Evolutionary conservation across 2,797 vertebrate genomes (phyloP), one percentile per base, ranked within the genome.

Genomic region (Acanthornis magna): DNA sequence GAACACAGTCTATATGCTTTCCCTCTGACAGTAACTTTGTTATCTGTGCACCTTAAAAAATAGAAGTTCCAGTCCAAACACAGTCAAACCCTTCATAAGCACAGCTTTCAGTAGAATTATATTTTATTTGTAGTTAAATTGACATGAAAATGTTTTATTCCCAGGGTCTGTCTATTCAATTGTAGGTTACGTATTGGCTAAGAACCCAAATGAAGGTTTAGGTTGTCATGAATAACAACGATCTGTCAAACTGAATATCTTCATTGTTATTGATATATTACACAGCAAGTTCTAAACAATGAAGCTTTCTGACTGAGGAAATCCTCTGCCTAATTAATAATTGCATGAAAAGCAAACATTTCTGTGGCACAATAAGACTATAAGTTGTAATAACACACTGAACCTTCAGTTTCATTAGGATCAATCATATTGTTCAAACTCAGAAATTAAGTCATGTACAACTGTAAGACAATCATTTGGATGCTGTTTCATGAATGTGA

Each of bases 381-480:
- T 17, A 43, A n/a, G 18, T 27, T 67, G 4, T 17, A 50, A 50
- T 16, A 26, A 11, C 26, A 80, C 73, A 63, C 7, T 58, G 15
- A 77, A 38, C 12, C 2, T 81, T 11, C 26, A 27, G 30, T 51
- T 68, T 30, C n/a, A 36, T 40, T 16, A 58, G 10, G 42, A 60
- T 42, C 26, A 34, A 10, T 11, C 26, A 65, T 23, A 1, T 16
- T 42, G 17, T 47, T 55, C 19, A 20, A 43, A 73, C 13, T 45
- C 26, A 73, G n/a, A 45, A 81, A 68, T 60, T n/a, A 68, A 58
- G 26, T 18, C 9, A 25, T 19, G 11, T 78, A 30, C 14, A 61
- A 22, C 4, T n/a, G 42, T 22, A 2, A 70, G 26, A 23, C 8
- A 66, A 25, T 20, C 0, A 2, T 62, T 58, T 36, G 20, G 8